Evolutionary conservation across 2,888 invertebrate genomes (phyloP).

Genomic region (Phasia obesa): DNA sequence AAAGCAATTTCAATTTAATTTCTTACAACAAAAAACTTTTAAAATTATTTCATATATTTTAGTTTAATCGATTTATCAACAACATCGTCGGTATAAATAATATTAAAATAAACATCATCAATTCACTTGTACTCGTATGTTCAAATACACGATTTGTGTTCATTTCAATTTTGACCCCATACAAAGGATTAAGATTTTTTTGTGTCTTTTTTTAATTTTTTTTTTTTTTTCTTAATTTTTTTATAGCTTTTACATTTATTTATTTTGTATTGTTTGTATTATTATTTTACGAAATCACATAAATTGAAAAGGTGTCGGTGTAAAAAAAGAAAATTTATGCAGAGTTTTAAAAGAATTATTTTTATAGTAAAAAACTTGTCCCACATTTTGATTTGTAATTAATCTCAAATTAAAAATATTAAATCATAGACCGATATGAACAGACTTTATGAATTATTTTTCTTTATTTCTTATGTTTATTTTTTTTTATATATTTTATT

Average conservation of each 20-base stretch:
- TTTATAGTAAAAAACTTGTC: neutral
- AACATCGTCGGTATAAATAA: too few species aligned
- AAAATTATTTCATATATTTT: neutral
- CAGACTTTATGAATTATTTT: too few species aligned
- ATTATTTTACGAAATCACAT: conserved; percentile 51
- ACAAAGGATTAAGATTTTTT: conserved; percentile 63
- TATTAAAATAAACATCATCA: conserved; percentile 38
- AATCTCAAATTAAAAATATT: too few species aligned
- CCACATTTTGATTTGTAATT: too few species aligned
- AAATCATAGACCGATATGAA: too few species aligned
- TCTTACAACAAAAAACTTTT: neutral
- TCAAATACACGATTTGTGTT: conserved; percentile 17
- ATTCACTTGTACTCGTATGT: conserved; percentile 39
- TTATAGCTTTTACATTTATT: neutral
- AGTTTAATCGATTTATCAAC: conserved; percentile 11
- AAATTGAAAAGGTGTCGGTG: conserved; percentile 60
- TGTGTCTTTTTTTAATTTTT: conserved; percentile 17
- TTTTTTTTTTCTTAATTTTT: conserved; percentile 41
- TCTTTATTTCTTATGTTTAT: too few species aligned
- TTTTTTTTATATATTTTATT: too few species aligned
- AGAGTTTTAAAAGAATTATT: conserved; percentile 10
- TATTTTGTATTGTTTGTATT: neutral
- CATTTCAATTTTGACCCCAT: conserved; percentile 68
- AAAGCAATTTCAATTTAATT: too few species aligned
- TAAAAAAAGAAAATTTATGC: neutral